A percentile compares a stretch with the other conserved stretches of the same genome.
Evolutionary conservation across 2,113 vertebrate genomes (phyloP).

Genomic region (Hylia prasina): DNA sequence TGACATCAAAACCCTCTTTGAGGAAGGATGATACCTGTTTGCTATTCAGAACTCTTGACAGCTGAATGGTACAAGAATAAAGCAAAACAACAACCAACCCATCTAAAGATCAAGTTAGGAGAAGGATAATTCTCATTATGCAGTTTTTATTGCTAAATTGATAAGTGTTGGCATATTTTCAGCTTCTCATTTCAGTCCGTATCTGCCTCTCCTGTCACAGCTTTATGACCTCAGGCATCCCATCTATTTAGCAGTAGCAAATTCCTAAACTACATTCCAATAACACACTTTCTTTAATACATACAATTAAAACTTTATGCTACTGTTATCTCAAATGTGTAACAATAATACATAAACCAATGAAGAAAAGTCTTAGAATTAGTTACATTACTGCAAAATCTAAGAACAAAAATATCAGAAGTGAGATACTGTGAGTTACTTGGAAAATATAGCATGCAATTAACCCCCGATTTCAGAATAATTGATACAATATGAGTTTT

Average conservation of each 20-base stretch:
- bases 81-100: neutral
- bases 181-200: neutral
- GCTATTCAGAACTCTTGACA: neutral
- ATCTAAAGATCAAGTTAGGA: neutral
- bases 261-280: neutral
- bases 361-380: neutral
- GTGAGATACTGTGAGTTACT: neutral
- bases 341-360: neutral
- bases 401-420: neutral
- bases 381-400: neutral
- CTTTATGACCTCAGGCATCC: neutral
- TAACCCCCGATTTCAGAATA: neutral
- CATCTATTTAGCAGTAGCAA: neutral
- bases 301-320: neutral
- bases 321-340: neutral
- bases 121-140: neutral
- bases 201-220: neutral
- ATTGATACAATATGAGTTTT: neutral
- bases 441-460: neutral
- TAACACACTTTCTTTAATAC: neutral
- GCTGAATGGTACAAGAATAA: neutral
- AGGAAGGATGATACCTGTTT: neutral
- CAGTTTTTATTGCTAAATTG: neutral
- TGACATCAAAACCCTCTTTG: neutral
- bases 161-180: neutral